Conservation (phyloP, 2,113 vertebrate genomes). For the Brachirus orientalis region DNA sequence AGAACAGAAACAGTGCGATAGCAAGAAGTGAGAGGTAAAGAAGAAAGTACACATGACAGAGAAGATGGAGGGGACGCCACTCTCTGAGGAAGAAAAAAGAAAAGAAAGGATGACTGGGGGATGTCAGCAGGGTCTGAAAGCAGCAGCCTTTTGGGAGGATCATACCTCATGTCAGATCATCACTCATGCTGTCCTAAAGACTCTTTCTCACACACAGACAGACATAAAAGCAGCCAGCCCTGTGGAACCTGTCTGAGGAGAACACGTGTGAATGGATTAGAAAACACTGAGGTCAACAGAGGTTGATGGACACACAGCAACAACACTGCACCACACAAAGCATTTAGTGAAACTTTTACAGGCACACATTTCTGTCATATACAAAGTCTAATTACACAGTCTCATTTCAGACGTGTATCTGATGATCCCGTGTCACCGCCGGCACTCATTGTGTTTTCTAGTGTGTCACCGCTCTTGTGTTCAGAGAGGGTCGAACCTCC, state of each 20-base stretch:
- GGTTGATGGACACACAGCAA: slow-evolving; percentile 36
- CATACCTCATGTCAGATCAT: slow-evolving; percentile 49
- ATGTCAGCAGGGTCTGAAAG: slow-evolving; percentile 47
- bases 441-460: slow-evolving; percentile 9
- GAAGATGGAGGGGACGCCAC: neutral
- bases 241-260: slow-evolving; percentile 42
- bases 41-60: slow-evolving; percentile 8
- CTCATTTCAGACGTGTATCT: slow-evolving; percentile 15
- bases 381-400: slow-evolving; percentile 9
- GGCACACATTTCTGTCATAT: neutral
- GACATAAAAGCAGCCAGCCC: slow-evolving; percentile 26
- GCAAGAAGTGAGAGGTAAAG: slow-evolving; percentile 8
- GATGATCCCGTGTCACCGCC: slow-evolving; percentile 1
- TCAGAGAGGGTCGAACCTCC: slow-evolving; percentile 37
- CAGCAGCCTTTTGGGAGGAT: slow-evolving; percentile 48
- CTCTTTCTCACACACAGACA: slow-evolving; percentile 4
- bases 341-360: neutral
- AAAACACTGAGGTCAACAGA: slow-evolving; percentile 50
- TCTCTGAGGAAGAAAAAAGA: slow-evolving; percentile 23
- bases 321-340: slow-evolving; percentile 20
- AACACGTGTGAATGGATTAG: slow-evolving; percentile 42
- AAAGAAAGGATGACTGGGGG: slow-evolving; percentile 5
- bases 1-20: slow-evolving; percentile 21
- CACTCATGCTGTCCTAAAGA: slow-evolving; percentile 44
- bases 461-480: slow-evolving; percentile 28